Evolutionary conservation across 2,797 vertebrate genomes (phyloP).

Genomic region (Gallinago stenura): DNA sequence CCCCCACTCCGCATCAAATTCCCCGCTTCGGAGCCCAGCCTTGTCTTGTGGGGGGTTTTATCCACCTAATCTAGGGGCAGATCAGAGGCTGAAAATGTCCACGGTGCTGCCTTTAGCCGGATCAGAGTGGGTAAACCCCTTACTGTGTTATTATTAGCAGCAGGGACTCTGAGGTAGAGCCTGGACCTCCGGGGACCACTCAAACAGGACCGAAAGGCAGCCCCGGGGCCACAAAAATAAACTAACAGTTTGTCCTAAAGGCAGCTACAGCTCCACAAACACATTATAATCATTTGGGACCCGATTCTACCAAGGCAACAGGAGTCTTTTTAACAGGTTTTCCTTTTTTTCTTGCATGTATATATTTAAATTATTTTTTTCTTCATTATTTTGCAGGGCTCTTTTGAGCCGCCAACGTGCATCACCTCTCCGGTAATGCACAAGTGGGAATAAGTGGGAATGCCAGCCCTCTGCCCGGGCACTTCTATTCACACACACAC

Average conservation of each 20-base stretch:
- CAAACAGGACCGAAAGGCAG: neutral
- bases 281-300: neutral
- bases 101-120: neutral
- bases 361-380: too few species aligned
- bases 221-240: neutral
- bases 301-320: neutral
- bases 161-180: neutral
- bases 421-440: neutral
- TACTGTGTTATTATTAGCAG: conserved; percentile 63
- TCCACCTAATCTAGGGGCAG: neutral
- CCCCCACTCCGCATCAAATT: rapidly evolving
- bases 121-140: conserved; percentile 60
- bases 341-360: neutral
- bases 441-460: neutral
- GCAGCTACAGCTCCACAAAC: neutral
- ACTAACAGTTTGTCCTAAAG: neutral
- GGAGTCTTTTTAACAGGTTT: neutral
- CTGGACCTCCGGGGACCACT: neutral
- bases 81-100: neutral
- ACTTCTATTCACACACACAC: conserved; percentile 12
- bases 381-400: neutral
- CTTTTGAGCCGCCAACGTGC: neutral
- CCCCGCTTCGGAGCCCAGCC: neutral
- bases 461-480: neutral
- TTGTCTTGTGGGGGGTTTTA: neutral